These are phyloP conservation scores for Manis pentadactyla DNA, from an alignment of 2,797 vertebrate genomes.

Conservation along the genomic window DNA sequence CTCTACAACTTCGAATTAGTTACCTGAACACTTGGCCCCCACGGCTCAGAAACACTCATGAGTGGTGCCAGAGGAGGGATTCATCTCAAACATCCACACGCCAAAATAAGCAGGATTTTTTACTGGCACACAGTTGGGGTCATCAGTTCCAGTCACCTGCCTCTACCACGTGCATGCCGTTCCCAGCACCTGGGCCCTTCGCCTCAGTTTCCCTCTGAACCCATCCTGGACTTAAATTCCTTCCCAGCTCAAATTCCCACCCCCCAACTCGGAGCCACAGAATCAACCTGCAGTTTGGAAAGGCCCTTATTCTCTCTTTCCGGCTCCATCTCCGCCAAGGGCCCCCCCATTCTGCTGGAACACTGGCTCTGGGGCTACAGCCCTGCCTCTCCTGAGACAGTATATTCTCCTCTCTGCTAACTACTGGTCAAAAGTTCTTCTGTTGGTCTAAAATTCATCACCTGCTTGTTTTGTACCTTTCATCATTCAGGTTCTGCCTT, in stretches of 20 bases:
- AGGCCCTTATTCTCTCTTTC: neutral
- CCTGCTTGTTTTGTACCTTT: neutral
- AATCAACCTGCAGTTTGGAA: neutral
- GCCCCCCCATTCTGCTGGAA: too few species aligned
- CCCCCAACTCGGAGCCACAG: neutral
- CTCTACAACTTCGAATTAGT: neutral
- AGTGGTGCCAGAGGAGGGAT: neutral
- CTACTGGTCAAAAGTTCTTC: neutral
- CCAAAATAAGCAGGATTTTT: fast-evolving
- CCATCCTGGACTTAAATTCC: neutral
- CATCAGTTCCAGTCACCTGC: too few species aligned
- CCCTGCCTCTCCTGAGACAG: fast-evolving
- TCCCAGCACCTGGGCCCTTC: too few species aligned
- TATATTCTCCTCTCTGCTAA: fast-evolving
- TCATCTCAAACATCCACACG: neutral
- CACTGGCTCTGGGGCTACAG: too few species aligned
- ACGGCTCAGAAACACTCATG: neutral
- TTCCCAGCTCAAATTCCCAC: neutral
- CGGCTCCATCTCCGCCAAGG: neutral
- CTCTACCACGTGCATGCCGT: too few species aligned
- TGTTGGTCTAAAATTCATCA: neutral
- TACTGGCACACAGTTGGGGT: too few species aligned
- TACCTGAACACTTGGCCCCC: neutral
- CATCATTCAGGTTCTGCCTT: neutral
- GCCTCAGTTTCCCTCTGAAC: neutral